Evolutionary conservation across 2,888 invertebrate genomes (phyloP).

Genomic region (Sinelater perroti): DNA sequence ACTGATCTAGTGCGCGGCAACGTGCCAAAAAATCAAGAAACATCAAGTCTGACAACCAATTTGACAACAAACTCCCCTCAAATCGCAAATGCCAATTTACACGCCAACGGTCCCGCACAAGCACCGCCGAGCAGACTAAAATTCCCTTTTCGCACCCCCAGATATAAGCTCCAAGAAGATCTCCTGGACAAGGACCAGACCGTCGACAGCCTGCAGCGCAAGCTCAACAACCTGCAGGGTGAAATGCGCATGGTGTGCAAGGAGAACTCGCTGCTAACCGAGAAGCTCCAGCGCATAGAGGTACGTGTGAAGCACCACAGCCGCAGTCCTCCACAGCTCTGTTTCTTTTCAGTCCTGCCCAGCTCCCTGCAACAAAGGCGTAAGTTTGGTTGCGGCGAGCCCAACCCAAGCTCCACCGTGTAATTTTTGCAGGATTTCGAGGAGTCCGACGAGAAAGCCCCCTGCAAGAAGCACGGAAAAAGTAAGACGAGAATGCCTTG

Average conservation of each 20-base stretch:
- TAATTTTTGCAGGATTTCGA: too few species aligned
- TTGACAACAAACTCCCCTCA: slow-evolving; percentile 11
- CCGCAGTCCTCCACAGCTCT: too few species aligned
- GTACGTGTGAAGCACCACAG: too few species aligned
- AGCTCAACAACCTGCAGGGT: slow-evolving; percentile 69
- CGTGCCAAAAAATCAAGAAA: slow-evolving; percentile 12
- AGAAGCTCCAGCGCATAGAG: slow-evolving; percentile 58
- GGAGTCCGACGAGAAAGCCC: too few species aligned
- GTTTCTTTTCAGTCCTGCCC: slow-evolving; percentile 16
- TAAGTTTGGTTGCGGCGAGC: slow-evolving; percentile 25
- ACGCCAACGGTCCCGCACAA: slow-evolving; percentile 1
- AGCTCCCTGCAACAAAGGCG: slow-evolving; percentile 25
- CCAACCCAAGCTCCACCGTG: background rate
- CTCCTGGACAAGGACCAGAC: slow-evolving; percentile 71
- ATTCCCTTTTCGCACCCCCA: too few species aligned
- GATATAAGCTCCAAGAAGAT: slow-evolving; percentile 72
- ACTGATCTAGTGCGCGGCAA: slow-evolving; percentile 4
- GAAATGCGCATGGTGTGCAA: slow-evolving; percentile 71
- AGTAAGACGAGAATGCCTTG: slow-evolving; percentile 52
- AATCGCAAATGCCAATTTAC: slow-evolving; percentile 20
- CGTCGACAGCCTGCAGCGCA: slow-evolving; percentile 69
- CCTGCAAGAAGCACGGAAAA: slow-evolving; percentile 21
- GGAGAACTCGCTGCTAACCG: slow-evolving; percentile 68
- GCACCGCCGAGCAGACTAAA: background rate
- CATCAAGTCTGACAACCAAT: slow-evolving; percentile 23